Evolutionary conservation across 1,140 invertebrate species (phyloP).

Genomic region (Aphelinus atriplicis): DNA sequence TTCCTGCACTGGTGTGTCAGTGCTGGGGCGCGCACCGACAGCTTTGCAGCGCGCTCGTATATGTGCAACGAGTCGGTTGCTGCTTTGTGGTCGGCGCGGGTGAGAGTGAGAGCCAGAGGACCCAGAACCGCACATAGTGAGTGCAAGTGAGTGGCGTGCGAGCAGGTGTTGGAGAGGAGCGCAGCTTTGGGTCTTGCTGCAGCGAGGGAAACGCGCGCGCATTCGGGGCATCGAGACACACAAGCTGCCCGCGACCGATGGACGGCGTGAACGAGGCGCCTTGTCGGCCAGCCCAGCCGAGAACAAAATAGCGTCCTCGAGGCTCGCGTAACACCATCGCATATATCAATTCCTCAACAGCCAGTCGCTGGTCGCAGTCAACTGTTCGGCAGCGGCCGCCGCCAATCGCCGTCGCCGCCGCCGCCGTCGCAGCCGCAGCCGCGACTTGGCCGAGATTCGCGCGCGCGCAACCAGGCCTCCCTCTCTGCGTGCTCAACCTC

Average conservation of each 20-base stretch:
- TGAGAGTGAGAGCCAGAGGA: not conserved
- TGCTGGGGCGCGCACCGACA: not conserved
- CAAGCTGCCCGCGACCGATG: conserved; percentile 6
- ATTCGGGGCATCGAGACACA: conserved; percentile 2
- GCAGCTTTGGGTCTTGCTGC: not conserved
- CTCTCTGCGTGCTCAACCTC: too few species aligned
- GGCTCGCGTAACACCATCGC: not conserved
- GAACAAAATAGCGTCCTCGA: not conserved
- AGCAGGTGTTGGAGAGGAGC: not conserved
- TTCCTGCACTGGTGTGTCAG: conserved; percentile 9
- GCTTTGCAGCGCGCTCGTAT: not conserved
- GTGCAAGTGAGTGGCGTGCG: not conserved
- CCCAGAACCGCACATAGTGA: not conserved
- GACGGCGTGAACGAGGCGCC: conserved; percentile 18
- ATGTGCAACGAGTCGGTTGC: too few species aligned
- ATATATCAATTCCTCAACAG: too few species aligned
- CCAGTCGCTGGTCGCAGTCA: too few species aligned
- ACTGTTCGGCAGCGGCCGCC: too few species aligned
- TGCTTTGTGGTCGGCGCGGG: too few species aligned
- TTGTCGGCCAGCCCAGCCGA: conserved; percentile 1
- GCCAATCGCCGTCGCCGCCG: not conserved
- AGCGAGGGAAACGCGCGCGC: conserved; percentile 1
- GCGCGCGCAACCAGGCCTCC: not conserved
- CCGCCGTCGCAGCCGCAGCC: not conserved
- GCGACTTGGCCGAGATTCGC: not conserved